phyloP scores from a whole-genome alignment of 2,113 vertebrate species.

The Epinephelus cyanopodus region DNA sequence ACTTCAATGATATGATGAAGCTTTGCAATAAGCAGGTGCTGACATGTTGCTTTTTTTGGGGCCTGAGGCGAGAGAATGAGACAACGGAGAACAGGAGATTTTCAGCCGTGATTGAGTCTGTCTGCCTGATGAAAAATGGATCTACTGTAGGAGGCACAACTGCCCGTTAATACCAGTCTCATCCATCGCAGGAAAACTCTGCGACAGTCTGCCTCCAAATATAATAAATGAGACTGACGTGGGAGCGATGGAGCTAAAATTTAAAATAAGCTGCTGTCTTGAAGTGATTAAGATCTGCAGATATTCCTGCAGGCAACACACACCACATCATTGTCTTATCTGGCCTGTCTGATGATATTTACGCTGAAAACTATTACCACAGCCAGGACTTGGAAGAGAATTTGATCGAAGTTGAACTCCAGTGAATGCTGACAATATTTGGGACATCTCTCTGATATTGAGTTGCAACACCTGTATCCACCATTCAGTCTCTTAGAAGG shows the following conservation, averaged over 20 bases:
- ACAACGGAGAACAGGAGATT: constrained; percentile 35
- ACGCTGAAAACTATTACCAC: constrained; percentile 20
- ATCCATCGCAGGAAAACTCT: constrained; percentile 49
- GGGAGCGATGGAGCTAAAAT: constrained; percentile 40
- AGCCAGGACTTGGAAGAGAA: background rate
- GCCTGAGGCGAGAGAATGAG: background rate
- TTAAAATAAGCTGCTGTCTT: constrained; percentile 56
- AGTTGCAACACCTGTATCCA: constrained; percentile 3
- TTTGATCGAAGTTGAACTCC: constrained; percentile 36
- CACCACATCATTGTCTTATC: constrained; percentile 40
- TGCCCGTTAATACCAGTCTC: constrained; percentile 12
- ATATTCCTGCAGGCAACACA: constrained; percentile 50
- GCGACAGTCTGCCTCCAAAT: constrained; percentile 37
- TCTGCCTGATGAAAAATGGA: constrained; percentile 52
- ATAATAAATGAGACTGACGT: constrained; percentile 48
- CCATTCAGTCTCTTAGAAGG: background rate
- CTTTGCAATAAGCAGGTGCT: constrained; percentile 76
- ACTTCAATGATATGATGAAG: constrained; percentile 72
- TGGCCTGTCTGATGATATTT: constrained; percentile 45
- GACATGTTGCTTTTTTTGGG: constrained; percentile 32
- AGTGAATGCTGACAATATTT: background rate
- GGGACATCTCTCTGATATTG: constrained; percentile 7
- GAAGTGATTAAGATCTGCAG: constrained; percentile 59
- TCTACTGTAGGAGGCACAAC: constrained; percentile 26
- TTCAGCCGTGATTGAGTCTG: constrained; percentile 43